Conservation (phyloP, 2,797 vertebrate genomes). For the Dallia pectoralis region DNA sequence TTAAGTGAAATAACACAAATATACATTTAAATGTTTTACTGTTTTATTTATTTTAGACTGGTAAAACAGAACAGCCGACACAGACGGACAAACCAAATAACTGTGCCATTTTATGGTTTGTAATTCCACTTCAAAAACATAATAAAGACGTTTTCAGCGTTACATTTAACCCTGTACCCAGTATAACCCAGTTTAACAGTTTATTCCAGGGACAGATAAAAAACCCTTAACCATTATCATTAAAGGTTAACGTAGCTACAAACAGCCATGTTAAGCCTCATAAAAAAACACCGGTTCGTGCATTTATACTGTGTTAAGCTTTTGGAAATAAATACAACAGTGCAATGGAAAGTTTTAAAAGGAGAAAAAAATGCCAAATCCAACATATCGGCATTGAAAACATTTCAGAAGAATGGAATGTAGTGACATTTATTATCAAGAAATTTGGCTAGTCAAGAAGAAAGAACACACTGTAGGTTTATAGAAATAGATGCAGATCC, state of each 20-base stretch:
- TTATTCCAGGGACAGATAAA: slow-evolving; percentile 4
- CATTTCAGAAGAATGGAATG: background rate
- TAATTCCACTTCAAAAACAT: slow-evolving; percentile 23
- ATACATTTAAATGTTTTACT: slow-evolving; percentile 26
- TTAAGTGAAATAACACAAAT: background rate
- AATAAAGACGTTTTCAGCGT: slow-evolving; percentile 16
- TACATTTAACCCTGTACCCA: slow-evolving; percentile 30
- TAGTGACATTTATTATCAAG: slow-evolving; percentile 1
- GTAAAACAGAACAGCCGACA: slow-evolving; percentile 28
- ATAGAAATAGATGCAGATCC: slow-evolving; percentile 14
- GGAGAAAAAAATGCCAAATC: slow-evolving; percentile 29
- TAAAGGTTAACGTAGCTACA: slow-evolving; percentile 18
- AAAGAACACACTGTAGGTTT: slow-evolving; percentile 9
- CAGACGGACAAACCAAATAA: slow-evolving; percentile 28
- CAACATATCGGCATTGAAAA: slow-evolving; percentile 32
- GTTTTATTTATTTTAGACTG: slow-evolving; percentile 52
- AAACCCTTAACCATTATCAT: background rate
- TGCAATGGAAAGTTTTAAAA: slow-evolving; percentile 33
- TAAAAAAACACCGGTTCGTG: slow-evolving; percentile 19
- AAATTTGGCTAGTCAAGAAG: background rate
- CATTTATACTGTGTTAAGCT: slow-evolving; percentile 19
- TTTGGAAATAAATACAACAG: slow-evolving; percentile 56
- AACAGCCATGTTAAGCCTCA: slow-evolving; percentile 21
- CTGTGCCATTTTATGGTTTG: background rate
- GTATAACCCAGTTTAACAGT: slow-evolving; percentile 27